phyloP scores from a whole-genome alignment of 2,888 invertebrate species.

The Meandrusa payeni region DNA sequence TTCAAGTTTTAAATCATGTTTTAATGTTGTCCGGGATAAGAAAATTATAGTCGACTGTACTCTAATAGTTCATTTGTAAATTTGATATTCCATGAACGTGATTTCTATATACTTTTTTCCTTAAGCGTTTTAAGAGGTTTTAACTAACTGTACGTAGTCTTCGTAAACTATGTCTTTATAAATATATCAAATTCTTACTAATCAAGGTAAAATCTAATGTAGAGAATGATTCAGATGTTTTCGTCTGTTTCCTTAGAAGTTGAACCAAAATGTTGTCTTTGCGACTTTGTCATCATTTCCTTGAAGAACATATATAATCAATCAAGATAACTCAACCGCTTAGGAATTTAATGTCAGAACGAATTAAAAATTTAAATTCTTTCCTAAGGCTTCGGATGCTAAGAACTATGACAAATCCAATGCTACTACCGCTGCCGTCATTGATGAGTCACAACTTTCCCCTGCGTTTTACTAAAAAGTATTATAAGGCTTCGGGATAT shows the following conservation, averaged over 20 bases:
- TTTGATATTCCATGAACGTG: no score
- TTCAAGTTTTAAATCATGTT: no score
- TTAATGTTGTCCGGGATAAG: no score
- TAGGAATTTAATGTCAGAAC: conserved; percentile 13
- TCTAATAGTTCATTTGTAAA: no score
- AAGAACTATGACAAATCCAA: conserved; percentile 25
- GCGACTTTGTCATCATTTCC: conserved; percentile 8
- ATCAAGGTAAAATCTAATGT: background rate
- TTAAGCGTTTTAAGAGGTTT: no score
- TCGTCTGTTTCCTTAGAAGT: no score
- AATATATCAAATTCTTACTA: background rate
- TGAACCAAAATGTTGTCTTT: background rate
- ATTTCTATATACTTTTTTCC: no score
- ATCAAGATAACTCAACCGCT: conserved; percentile 18
- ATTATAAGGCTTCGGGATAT: conserved; percentile 25
- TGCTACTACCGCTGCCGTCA: conserved; percentile 16
- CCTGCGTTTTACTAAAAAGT: conserved; percentile 22
- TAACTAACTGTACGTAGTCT: no score
- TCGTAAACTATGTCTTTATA: no score
- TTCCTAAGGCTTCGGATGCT: conserved; percentile 21
- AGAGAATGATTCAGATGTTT: conserved; percentile 5
- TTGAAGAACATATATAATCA: conserved; percentile 8
- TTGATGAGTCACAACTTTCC: conserved; percentile 25
- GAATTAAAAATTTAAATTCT: conserved; percentile 22
- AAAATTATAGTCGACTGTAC: no score